Conservation (phyloP, 35 echinoderm and acorn worm species). For the Ophiothrix spiculata region DNA sequence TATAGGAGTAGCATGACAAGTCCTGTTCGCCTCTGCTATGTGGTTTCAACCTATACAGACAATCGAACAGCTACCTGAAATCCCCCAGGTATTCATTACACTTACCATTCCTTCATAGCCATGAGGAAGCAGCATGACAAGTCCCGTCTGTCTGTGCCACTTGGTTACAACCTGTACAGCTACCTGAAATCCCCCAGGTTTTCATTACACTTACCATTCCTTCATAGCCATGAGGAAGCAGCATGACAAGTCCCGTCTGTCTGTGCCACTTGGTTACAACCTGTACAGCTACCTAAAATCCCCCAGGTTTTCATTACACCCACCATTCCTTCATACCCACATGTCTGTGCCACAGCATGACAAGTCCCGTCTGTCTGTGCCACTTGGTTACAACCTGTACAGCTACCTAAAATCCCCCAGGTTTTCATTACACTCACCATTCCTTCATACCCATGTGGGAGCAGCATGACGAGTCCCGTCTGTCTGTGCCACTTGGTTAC, state of each 20-base stretch:
- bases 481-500: slow-evolving; percentile 97
- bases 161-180: slow-evolving; percentile 90
- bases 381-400: slow-evolving; percentile 96
- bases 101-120: slow-evolving; percentile 99
- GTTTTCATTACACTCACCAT: slow-evolving; percentile 78
- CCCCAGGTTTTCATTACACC: slow-evolving; percentile 36
- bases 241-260: slow-evolving; percentile 89
- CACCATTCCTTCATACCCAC: slow-evolving; percentile 99
- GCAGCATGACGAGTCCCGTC: slow-evolving; percentile 87
- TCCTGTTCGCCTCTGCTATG: slow-evolving; percentile 92
- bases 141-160: slow-evolving; percentile 93
- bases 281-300: no score
- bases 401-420: no score
- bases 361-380: slow-evolving; percentile 88
- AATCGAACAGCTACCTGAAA: no score
- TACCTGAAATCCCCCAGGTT: no score
- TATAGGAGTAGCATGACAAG: slow-evolving; percentile 87
- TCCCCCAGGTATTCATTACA: no score
- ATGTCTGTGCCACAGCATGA: slow-evolving; percentile 83
- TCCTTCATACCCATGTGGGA: slow-evolving; percentile 97
- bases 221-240: slow-evolving; percentile 97
- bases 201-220: slow-evolving; percentile 83
- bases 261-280: slow-evolving; percentile 96
- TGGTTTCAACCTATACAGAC: slow-evolving; percentile 88
- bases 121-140: slow-evolving; percentile 92